Evolutionary conservation across 2,888 invertebrate genomes (phyloP).

Genomic region (Alviniconcha strummeri): DNA sequence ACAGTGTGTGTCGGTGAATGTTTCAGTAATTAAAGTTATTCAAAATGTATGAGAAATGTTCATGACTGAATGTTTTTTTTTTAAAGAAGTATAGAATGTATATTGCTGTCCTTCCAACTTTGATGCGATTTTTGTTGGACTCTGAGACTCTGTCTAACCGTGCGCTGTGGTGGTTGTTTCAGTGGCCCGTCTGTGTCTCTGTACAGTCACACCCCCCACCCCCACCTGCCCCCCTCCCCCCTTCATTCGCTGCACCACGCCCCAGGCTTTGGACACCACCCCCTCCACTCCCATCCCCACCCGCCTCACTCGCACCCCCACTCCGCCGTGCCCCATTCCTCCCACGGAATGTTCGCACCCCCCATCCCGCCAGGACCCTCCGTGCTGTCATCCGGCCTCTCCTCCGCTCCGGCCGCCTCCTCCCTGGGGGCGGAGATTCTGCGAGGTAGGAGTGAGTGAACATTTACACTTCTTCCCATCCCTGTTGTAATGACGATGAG

Average conservation of each 20-base stretch:
- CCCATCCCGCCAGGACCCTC: constrained; percentile 60
- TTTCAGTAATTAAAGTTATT: too few species aligned
- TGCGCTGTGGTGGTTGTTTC: not conserved
- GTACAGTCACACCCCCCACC: constrained; percentile 47
- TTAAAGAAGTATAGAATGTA: too few species aligned
- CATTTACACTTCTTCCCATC: not conserved
- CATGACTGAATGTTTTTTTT: too few species aligned
- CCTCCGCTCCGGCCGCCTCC: constrained; percentile 29
- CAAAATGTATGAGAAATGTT: too few species aligned
- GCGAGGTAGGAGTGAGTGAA: constrained; percentile 40
- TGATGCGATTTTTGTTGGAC: too few species aligned
- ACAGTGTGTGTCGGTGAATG: too few species aligned
- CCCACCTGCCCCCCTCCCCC: constrained; percentile 36
- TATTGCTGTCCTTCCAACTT: too few species aligned
- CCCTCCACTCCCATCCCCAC: constrained; percentile 38
- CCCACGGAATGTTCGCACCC: constrained; percentile 59
- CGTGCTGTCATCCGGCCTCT: constrained; percentile 45
- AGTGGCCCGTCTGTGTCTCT: constrained; percentile 17
- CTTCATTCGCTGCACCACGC: constrained; percentile 33
- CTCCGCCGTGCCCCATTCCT: constrained; percentile 41
- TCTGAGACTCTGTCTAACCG: too few species aligned
- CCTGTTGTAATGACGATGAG: too few species aligned
- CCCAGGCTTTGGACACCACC: constrained; percentile 31
- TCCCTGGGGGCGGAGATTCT: constrained; percentile 40
- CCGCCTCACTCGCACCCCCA: constrained; percentile 40